Conservation (phyloP, 2,797 vertebrate species). For the Lutjanus campechanus region DNA sequence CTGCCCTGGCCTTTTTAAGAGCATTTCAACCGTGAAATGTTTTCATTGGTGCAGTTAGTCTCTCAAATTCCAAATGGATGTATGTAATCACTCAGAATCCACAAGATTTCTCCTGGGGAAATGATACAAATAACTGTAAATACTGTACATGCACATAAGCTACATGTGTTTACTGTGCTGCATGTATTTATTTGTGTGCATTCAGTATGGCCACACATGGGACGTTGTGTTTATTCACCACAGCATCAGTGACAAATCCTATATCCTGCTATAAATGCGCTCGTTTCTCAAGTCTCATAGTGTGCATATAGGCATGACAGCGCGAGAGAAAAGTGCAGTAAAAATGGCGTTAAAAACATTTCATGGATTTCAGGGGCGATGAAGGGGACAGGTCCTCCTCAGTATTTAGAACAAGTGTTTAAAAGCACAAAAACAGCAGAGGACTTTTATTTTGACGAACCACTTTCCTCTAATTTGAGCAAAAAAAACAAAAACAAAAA, state of each 20-base stretch:
- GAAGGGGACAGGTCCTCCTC: too few species aligned
- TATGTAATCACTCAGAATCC: constrained; percentile 4
- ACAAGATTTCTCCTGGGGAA: constrained; percentile 35
- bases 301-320: neutral
- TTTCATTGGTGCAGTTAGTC: constrained; percentile 2
- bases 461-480: neutral
- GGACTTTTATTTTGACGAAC: too few species aligned
- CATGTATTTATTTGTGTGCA: constrained; percentile 9
- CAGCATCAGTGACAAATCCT: constrained; percentile 23
- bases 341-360: neutral
- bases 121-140: constrained; percentile 27
- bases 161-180: neutral
- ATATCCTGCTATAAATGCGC: constrained; percentile 21
- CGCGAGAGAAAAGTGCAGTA: constrained; percentile 23
- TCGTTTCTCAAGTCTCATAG: constrained; percentile 7
- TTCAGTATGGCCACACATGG: neutral
- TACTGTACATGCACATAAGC: neutral
- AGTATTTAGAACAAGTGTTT: too few species aligned
- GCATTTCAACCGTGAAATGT: neutral
- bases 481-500: neutral
- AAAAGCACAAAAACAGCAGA: too few species aligned
- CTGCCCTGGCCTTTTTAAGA: neutral
- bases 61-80: neutral
- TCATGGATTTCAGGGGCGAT: too few species aligned
- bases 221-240: constrained; percentile 27